Conservation (phyloP, 2,113 vertebrate genomes). For the Pseudopipra pipra region DNA sequence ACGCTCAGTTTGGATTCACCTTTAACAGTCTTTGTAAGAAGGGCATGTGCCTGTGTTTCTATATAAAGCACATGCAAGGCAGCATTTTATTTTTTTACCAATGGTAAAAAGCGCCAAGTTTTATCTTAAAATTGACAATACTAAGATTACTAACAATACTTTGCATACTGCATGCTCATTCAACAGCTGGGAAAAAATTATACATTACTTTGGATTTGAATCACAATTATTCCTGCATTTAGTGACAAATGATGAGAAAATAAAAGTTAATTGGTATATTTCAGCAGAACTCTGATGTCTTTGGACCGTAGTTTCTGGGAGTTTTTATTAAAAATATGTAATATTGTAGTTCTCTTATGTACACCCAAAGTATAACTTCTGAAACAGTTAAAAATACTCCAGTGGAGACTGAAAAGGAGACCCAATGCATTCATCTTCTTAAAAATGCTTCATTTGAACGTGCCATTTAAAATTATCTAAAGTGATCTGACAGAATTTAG, state of each 20-base stretch:
- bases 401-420: background rate
- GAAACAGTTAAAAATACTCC: background rate
- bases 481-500: background rate
- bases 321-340: background rate
- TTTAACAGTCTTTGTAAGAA: background rate
- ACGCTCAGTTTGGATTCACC: background rate
- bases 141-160: background rate
- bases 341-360: background rate
- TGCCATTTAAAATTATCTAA: background rate
- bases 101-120: background rate
- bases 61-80: background rate
- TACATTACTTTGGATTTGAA: background rate
- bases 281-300: background rate
- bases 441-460: background rate
- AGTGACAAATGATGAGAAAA: background rate
- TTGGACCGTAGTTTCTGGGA: background rate
- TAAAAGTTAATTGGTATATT: background rate
- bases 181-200: background rate
- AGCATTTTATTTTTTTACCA: background rate
- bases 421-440: background rate
- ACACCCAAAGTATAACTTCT: background rate
- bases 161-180: background rate
- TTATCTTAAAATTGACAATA: background rate
- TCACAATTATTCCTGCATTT: background rate
- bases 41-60: accelerated